Conservation (phyloP, 2,888 invertebrate species). For the Labia minor region DNA sequence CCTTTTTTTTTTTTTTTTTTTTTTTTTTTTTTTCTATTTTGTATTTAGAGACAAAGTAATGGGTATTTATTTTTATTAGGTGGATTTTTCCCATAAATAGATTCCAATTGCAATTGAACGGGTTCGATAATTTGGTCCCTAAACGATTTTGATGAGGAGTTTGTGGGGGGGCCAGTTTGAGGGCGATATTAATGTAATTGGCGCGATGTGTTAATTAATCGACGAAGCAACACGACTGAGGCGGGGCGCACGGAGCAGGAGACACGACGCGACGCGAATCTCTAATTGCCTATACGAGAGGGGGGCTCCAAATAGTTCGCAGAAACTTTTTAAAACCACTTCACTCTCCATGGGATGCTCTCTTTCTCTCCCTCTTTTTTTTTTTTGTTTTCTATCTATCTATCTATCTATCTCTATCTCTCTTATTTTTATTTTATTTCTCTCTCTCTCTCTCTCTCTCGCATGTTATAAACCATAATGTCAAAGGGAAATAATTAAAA, state of each 20-base stretch:
- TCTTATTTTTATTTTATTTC: neutral
- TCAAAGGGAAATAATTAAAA: slow-evolving; percentile 13
- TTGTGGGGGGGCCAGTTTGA: too few relatives aligned
- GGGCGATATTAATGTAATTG: neutral
- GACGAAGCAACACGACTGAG: neutral
- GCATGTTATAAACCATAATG: slow-evolving; percentile 7
- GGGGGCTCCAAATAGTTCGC: neutral
- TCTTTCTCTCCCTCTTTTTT: neutral
- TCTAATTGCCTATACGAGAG: neutral
- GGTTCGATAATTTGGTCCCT: too few relatives aligned
- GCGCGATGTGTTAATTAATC: neutral
- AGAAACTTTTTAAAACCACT: slow-evolving; percentile 1
- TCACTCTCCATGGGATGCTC: too few relatives aligned
- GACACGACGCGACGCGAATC: neutral
- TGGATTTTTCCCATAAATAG: too few relatives aligned
- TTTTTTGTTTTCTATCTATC: too few relatives aligned
- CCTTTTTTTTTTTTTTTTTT: too few relatives aligned
- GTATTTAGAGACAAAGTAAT: too few relatives aligned
- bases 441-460: neutral
- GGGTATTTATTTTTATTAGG: too few relatives aligned
- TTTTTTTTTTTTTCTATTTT: too few relatives aligned
- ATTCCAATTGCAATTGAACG: too few relatives aligned
- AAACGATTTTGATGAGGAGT: too few relatives aligned
- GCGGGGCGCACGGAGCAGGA: neutral
- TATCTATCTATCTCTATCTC: neutral